Conservation (phyloP, 2,113 vertebrate species). For the rabbit (Oryctolagus cuniculus) region mOryCun1.1 NC_091447.1:36682501-36683000, state of each 20-base stretch:
- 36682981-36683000: neutral
- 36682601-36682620: neutral
- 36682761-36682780: constrained; percentile 41
- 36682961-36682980: neutral
- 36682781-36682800: constrained; percentile 52
- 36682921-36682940: neutral
- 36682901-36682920: neutral
- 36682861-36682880: neutral
- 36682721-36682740: constrained; percentile 29
- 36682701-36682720: constrained; percentile 34
- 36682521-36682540: neutral
- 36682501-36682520: neutral
- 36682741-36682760: neutral
- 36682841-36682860: neutral
- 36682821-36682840: constrained; percentile 9
- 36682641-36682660: neutral
- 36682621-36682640: constrained; percentile 23
- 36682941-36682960: constrained; percentile 27
- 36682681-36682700: constrained; percentile 54
- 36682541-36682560: neutral
- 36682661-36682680: constrained; percentile 48
- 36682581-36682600: neutral
- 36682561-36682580: neutral
- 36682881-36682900: neutral
- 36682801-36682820: constrained; percentile 1